Evolutionary conservation across 2,888 invertebrate species (phyloP), one percentile per base, ranked within the genome.

Genomic region (Syritta pipiens): DNA sequence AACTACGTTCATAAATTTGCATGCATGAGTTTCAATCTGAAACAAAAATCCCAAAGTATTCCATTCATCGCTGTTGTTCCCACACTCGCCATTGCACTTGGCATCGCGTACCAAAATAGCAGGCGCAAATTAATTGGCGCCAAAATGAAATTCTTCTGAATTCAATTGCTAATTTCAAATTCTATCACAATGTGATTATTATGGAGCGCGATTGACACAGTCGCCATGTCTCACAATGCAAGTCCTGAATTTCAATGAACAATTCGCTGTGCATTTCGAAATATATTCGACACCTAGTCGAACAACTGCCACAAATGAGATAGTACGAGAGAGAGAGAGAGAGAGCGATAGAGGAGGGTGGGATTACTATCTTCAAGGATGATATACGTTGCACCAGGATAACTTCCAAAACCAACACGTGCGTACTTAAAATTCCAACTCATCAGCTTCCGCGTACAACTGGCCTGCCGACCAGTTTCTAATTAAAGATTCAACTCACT

Each of bases 101-200:
- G 6, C 12, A 3, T n/a, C n/a, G 24, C 19, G 14, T 22, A 37
- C 37, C 37, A n/a, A n/a, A n/a, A n/a, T n/a, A n/a, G 46, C 7
- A 42, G 53, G 51, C n/a, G n/a, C 76, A 59, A 53, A 59, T 71
- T 71, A 71, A 71, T 71, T 48, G 77, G 72, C 77, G 77, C 77
- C 77, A 71, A 67, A 75, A 59, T 60, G 53, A 35, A 42, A 75
- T 60, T 42, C 19, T 24, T 53, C 24, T 6, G 28, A 35, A 42
- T 35, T 9, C 37, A 35, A 55, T 32, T 49, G 75, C 75, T 49
- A 68, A 68, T 55, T 60, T 62, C 48, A 9, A 42, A 57, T 77
- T 77, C 71, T 17, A 22, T 53, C 42, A 72, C 65, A 74, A 57
- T 49, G 55, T 30, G 79, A 51, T 79, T 46, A 57, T 67, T 53